phyloP scores from a whole-genome alignment of 2,113 vertebrate genomes.

The Toxostoma redivivum region DNA sequence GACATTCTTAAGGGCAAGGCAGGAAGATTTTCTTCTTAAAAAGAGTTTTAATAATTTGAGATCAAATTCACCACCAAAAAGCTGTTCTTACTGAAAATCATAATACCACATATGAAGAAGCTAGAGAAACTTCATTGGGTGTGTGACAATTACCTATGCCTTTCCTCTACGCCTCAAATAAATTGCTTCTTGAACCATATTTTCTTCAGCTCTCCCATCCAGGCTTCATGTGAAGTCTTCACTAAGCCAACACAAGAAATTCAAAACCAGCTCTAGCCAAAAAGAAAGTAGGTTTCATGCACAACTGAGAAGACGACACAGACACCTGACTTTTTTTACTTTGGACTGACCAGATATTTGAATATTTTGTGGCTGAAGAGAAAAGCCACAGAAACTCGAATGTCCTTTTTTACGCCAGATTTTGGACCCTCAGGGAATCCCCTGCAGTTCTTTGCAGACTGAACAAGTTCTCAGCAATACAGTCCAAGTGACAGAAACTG shows the following conservation, averaged over 20 bases:
- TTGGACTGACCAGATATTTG: not conserved
- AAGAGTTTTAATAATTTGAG: not conserved
- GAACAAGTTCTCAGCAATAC: not conserved
- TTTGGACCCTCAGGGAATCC: not conserved
- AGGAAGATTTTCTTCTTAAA: not conserved
- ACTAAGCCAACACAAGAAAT: not conserved
- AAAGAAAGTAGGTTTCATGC: not conserved
- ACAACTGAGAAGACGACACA: not conserved
- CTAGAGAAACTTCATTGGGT: not conserved
- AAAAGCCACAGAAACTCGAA: not conserved
- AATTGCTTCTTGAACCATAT: not conserved
- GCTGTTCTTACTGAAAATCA: not conserved
- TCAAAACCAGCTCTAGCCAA: not conserved
- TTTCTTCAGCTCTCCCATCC: not conserved
- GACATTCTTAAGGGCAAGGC: not conserved
- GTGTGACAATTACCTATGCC: not conserved
- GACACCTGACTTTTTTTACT: not conserved
- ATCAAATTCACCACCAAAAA: not conserved
- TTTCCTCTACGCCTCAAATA: not conserved
- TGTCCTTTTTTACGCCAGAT: not conserved
- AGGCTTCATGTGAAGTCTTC: not conserved
- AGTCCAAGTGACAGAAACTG: not conserved
- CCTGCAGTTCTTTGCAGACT: not conserved
- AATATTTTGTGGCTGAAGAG: not conserved
- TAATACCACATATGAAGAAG: not conserved